Conservation (phyloP, 1,140 invertebrate species). For the Eupeodes corollae region DNA sequence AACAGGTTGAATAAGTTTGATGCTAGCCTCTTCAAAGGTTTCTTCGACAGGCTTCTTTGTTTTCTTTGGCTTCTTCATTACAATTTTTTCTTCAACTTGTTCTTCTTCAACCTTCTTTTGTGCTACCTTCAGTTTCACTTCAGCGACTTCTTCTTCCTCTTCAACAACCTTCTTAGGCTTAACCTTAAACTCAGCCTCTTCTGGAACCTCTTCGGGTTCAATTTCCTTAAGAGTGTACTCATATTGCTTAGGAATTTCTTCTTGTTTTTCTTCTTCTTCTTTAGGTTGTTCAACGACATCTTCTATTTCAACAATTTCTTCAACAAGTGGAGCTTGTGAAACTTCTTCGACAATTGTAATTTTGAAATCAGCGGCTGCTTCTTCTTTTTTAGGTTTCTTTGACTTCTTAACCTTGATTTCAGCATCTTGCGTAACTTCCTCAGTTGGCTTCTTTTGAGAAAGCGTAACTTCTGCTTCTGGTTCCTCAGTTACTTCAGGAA, state of each 20-base stretch:
- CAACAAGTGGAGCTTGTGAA: neutral
- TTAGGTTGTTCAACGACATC: neutral
- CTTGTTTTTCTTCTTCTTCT: neutral
- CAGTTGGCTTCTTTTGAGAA: constrained; percentile 13
- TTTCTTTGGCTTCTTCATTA: constrained; percentile 4
- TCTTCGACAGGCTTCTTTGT: constrained; percentile 14
- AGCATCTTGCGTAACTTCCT: constrained; percentile 14
- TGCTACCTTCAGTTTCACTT: constrained; percentile 10
- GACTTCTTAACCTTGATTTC: constrained; percentile 12
- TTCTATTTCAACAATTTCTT: neutral
- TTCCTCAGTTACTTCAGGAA: constrained; percentile 13
- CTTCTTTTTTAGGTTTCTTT: constrained; percentile 21
- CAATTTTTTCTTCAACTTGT: constrained; percentile 23
- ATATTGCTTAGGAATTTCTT: neutral
- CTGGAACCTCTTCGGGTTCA: constrained; percentile 25
- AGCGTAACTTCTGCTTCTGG: constrained; percentile 26
- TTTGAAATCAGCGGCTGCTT: constrained; percentile 26
- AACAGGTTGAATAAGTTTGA: constrained; percentile 2
- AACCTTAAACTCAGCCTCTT: constrained; percentile 19
- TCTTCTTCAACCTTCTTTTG: constrained; percentile 12
- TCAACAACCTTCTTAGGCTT: constrained; percentile 17
- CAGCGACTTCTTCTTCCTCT: constrained; percentile 14
- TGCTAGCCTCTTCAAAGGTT: neutral
- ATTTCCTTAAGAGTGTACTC: neutral
- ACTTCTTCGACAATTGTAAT: constrained; percentile 23